phyloP scores from a whole-genome alignment of 2,113 vertebrate species.

The Cinclus mexicanus region DNA sequence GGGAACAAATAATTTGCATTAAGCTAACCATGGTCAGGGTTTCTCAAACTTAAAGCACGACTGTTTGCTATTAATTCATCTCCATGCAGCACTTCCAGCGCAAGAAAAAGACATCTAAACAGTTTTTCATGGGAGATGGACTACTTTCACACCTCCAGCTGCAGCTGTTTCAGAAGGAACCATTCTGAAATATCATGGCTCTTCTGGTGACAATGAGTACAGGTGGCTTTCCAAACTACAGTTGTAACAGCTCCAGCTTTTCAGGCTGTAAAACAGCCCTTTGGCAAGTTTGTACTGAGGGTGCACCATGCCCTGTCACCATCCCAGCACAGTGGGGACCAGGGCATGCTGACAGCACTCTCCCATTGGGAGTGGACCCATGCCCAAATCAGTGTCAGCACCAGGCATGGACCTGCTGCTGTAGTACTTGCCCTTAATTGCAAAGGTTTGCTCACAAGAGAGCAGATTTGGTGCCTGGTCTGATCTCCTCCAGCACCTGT shows the following conservation, averaged over 20 bases:
- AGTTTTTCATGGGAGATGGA: not conserved
- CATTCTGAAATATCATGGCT: not conserved
- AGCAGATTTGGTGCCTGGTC: not conserved
- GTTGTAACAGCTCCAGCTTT: not conserved
- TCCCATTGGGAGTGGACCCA: not conserved
- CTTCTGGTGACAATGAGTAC: not conserved
- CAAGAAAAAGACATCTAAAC: not conserved
- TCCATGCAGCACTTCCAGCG: not conserved
- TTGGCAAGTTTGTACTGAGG: not conserved
- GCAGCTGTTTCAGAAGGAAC: not conserved
- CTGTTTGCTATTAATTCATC: not conserved
- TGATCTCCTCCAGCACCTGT: not conserved
- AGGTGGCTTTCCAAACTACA: not conserved
- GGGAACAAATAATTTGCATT: not conserved
- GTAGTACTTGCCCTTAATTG: fast-evolving
- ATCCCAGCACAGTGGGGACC: not conserved
- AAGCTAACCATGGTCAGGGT: not conserved
- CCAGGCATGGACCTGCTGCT: not conserved
- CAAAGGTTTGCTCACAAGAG: not conserved
- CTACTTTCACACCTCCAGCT: not conserved
- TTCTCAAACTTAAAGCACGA: not conserved
- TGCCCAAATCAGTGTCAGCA: not conserved
- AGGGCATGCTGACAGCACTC: fast-evolving
- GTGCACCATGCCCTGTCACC: not conserved
- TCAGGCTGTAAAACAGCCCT: not conserved